Evolutionary conservation across 2,797 vertebrate genomes (phyloP).

Genomic region (Gambelia wislizenii): DNA sequence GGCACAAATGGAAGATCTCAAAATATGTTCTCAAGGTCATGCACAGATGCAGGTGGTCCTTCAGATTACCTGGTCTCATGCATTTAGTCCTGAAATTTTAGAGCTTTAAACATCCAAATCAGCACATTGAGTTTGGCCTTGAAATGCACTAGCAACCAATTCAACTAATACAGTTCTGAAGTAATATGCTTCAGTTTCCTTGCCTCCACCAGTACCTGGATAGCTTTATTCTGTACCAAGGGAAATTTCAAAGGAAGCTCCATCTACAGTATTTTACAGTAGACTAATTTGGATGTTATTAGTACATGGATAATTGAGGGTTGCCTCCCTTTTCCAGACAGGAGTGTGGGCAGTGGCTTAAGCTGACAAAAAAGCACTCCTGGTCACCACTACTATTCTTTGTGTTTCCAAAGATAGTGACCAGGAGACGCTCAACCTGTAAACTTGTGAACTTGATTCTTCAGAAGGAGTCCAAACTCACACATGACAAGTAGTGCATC

Average conservation of each 20-base stretch:
- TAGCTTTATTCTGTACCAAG: neutral
- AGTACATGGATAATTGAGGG: neutral
- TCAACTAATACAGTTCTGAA: no score
- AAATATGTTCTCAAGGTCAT: neutral
- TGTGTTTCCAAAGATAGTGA: neutral
- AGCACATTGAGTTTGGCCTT: neutral
- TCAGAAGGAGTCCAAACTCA: neutral
- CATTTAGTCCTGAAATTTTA: neutral
- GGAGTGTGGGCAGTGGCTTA: neutral
- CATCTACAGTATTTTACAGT: no score
- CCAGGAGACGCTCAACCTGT: neutral
- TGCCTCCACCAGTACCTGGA: no score
- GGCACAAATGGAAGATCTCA: no score
- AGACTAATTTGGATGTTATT: neutral
- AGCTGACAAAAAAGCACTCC: neutral
- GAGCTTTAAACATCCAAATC: neutral
- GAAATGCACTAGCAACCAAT: neutral
- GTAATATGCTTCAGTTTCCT: neutral
- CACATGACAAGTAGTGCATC: neutral
- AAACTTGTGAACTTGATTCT: neutral
- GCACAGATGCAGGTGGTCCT: neutral
- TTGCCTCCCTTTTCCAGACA: neutral
- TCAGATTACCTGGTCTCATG: neutral
- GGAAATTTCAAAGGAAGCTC: neutral
- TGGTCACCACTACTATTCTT: neutral